phyloP scores from a whole-genome alignment of 2,797 vertebrate genomes.

The Nothura maculosa region DNA sequence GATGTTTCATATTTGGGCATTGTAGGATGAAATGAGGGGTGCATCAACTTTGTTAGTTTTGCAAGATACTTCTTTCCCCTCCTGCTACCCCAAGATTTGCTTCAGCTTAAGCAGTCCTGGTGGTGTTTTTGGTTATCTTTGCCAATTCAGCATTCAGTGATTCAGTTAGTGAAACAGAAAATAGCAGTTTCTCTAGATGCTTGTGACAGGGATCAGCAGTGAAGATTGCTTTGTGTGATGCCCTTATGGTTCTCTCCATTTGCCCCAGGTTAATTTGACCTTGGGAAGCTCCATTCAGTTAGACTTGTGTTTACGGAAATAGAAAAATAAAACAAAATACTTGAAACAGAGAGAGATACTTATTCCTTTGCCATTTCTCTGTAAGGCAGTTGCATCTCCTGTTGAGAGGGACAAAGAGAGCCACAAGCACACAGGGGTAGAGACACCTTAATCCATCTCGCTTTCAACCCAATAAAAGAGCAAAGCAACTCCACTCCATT shows the following conservation, averaged over 20 bases:
- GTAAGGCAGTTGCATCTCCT: background rate
- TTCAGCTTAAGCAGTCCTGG: background rate
- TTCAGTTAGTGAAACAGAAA: background rate
- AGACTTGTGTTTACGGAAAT: background rate
- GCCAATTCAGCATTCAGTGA: background rate
- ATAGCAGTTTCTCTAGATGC: background rate
- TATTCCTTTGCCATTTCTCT: background rate
- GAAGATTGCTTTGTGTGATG: background rate
- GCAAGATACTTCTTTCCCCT: background rate
- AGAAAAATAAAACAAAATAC: background rate
- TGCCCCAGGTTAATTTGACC: background rate
- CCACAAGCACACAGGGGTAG: background rate
- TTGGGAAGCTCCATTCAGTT: background rate
- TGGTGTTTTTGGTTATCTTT: background rate
- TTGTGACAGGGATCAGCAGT: background rate
- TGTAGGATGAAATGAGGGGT: slow-evolving; percentile 38
- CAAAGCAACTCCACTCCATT: background rate
- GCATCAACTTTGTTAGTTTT: slow-evolving; percentile 8
- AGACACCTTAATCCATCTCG: background rate
- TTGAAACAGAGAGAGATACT: background rate
- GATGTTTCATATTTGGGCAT: slow-evolving; percentile 50
- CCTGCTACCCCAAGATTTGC: background rate
- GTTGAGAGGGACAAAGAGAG: slow-evolving; percentile 21
- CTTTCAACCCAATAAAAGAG: slow-evolving; percentile 22
- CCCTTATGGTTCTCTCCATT: background rate